phyloP scores from a whole-genome alignment of 2,888 invertebrate genomes.

The Amitus sp. region DNA sequence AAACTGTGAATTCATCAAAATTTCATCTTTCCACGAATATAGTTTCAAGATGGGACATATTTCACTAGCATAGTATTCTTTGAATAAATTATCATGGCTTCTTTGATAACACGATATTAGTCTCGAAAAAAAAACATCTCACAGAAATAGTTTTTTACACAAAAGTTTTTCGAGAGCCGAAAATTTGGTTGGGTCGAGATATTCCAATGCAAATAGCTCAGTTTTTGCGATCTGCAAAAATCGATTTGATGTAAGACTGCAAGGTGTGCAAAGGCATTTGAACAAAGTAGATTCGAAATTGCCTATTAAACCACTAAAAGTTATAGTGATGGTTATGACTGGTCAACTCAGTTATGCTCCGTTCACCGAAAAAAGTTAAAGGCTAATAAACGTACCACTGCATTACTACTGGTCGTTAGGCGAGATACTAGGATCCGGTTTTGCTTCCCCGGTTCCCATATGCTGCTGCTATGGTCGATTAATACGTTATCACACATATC shows the following conservation, averaged over 20 bases:
- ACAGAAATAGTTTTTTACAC: too few species aligned
- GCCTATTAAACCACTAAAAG: slow-evolving; percentile 52
- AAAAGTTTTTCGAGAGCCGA: too few species aligned
- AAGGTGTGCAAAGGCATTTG: slow-evolving; percentile 2
- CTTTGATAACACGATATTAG: too few species aligned
- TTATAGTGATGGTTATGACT: slow-evolving; percentile 55
- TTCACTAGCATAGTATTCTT: too few species aligned
- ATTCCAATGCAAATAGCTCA: too few species aligned
- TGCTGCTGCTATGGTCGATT: slow-evolving; percentile 45
- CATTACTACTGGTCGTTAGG: slow-evolving; percentile 47
- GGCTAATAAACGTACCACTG: slow-evolving; percentile 53
- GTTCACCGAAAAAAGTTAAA: slow-evolving; percentile 50
- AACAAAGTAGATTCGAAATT: slow-evolving; percentile 48
- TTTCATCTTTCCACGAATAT: too few species aligned
- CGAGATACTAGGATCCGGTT: slow-evolving; percentile 41
- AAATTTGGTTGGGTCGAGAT: too few species aligned
- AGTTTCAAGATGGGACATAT: too few species aligned
- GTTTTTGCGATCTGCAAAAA: not conserved
- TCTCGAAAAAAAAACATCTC: too few species aligned
- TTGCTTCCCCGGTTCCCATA: slow-evolving; percentile 22
- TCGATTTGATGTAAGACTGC: slow-evolving; percentile 3
- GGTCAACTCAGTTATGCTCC: slow-evolving; percentile 41
- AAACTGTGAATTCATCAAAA: too few species aligned
- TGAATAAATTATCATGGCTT: too few species aligned
- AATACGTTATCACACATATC: slow-evolving; percentile 43